phyloP scores from a whole-genome alignment of 2,888 invertebrate species.

The Folsomia manolachei region DNA sequence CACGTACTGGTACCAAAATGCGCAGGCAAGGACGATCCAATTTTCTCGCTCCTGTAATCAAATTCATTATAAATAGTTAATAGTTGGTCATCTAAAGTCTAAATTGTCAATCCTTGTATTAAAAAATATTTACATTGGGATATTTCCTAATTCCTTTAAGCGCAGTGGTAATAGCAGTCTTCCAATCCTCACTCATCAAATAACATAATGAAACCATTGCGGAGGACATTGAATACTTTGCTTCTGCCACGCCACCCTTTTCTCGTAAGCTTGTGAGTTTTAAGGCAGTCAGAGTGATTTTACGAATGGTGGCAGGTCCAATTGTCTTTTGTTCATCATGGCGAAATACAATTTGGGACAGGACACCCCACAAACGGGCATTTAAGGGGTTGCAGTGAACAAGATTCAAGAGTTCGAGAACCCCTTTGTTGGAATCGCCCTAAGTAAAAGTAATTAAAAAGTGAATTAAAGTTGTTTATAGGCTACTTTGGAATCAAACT shows the following conservation, averaged over 20 bases:
- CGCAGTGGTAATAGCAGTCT: conserved; percentile 35
- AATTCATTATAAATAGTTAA: neutral
- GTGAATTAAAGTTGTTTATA: conserved; percentile 21
- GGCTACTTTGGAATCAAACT: too few species aligned
- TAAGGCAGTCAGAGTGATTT: conserved; percentile 28
- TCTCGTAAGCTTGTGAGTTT: conserved; percentile 25
- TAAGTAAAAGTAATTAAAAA: conserved; percentile 21
- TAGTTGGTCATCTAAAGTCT: neutral
- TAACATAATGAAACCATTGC: conserved; percentile 39
- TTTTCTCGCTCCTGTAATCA: conserved; percentile 31
- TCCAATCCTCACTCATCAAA: conserved; percentile 34
- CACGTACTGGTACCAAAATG: conserved; percentile 34
- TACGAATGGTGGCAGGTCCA: conserved; percentile 23
- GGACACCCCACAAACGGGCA: conserved; percentile 33
- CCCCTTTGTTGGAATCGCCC: conserved; percentile 6
- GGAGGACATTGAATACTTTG: conserved; percentile 25
- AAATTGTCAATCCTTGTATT: neutral
- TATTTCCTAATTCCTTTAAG: conserved; percentile 39
- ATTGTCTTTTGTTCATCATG: conserved; percentile 20
- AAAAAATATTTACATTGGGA: conserved; percentile 15
- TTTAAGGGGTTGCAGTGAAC: conserved; percentile 39
- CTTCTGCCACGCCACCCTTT: conserved; percentile 22
- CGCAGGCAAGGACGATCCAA: conserved; percentile 39
- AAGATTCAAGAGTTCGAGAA: conserved; percentile 24
- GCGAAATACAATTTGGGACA: conserved; percentile 30